These are phyloP conservation scores for Aplidium turbinatum DNA, from an alignment of 23 tunicate species.

Conservation along the genomic window DNA sequence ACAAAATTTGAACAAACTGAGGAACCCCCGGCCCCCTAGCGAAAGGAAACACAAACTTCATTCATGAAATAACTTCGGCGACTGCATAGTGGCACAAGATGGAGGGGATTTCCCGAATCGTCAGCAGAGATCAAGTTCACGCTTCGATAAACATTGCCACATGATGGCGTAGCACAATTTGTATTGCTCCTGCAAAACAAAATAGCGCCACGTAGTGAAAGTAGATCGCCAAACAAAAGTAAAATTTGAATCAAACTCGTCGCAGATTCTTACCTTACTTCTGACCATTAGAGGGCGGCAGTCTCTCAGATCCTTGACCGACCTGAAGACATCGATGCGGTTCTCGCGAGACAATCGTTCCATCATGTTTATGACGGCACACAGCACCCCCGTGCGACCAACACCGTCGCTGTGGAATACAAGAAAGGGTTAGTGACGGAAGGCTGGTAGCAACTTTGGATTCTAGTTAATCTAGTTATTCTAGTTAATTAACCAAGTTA, in stretches of 20 bases:
- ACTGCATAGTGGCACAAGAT: too few relatives aligned
- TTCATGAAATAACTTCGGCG: too few relatives aligned
- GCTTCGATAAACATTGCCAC: constrained; percentile 4
- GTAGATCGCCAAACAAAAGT: neutral
- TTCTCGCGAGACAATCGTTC: constrained; percentile 55
- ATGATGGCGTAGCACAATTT: constrained; percentile 61
- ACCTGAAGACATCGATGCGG: constrained; percentile 67
- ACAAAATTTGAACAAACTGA: too few relatives aligned
- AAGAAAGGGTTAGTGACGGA: neutral
- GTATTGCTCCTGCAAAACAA: constrained; percentile 57
- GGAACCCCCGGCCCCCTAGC: too few relatives aligned
- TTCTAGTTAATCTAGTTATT: too few relatives aligned
- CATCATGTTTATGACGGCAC: constrained; percentile 50
- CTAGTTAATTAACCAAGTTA: too few relatives aligned
- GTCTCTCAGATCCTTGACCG: constrained; percentile 85
- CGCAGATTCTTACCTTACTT: constrained; percentile 62
- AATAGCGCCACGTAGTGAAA: neutral
- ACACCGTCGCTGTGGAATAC: constrained; percentile 93
- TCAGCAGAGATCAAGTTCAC: constrained; percentile 2
- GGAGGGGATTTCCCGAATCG: too few relatives aligned
- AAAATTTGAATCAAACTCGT: too few relatives aligned
- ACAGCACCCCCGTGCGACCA: constrained; percentile 75
- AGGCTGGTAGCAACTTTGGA: too few relatives aligned
- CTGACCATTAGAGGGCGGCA: constrained; percentile 70
- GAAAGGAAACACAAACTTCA: too few relatives aligned